Conservation (phyloP, 1,140 invertebrate genomes). For the Parasteatoda tepidariorum region DNA sequence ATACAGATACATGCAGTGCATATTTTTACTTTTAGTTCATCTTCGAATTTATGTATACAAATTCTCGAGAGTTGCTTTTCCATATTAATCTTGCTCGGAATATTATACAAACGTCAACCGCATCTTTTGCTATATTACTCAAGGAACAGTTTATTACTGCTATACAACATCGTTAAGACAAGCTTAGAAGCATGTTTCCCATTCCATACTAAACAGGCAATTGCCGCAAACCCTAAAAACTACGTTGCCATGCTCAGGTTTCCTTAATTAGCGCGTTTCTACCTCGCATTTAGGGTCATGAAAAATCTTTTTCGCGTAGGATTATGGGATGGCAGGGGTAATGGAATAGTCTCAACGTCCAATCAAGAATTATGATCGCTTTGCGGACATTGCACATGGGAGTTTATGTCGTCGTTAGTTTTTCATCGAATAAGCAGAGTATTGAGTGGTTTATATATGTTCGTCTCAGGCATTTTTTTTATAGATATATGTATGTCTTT, state of each 20-base stretch:
- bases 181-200: neutral
- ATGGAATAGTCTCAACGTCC: neutral
- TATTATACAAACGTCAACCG: too few relatives aligned
- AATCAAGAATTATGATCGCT: slow-evolving; percentile 8
- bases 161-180: neutral
- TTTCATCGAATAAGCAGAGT: neutral
- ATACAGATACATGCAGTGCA: too few relatives aligned
- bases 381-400: neutral
- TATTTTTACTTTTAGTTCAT: too few relatives aligned
- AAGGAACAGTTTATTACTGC: neutral
- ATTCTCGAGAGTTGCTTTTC: too few relatives aligned
- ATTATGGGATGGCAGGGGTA: neutral
- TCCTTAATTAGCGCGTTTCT: neutral
- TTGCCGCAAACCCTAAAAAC: neutral
- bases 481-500: neutral
- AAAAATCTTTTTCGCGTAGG: neutral
- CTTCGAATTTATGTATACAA: too few relatives aligned
- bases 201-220: neutral
- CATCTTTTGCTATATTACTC: neutral
- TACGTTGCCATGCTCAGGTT: neutral
- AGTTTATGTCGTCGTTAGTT: neutral
- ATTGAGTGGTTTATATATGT: neutral
- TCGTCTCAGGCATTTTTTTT: neutral
- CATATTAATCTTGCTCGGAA: too few relatives aligned
- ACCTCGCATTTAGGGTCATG: neutral